A percentile compares a stretch with the other conserved stretches of the same genome.
These are phyloP conservation scores for Drosophila mayaguana DNA, from an alignment of 2,888 invertebrate species.

Conservation along the genomic window DNA sequence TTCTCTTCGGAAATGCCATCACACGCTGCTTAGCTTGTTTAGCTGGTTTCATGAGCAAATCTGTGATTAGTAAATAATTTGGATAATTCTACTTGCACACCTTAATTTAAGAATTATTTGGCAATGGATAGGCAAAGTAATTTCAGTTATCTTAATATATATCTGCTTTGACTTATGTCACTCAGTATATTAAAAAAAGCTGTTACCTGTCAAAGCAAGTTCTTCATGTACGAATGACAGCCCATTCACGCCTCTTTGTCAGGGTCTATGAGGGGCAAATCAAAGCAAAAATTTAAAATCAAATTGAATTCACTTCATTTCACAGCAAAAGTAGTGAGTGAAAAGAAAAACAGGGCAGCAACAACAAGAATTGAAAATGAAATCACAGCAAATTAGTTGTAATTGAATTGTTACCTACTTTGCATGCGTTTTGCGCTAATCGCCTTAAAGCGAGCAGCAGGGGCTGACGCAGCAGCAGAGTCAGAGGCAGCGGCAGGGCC, in stretches of 20 bases:
- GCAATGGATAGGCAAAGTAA: neutral
- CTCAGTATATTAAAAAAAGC: neutral
- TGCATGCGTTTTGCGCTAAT: constrained; percentile 54
- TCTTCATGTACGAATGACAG: neutral
- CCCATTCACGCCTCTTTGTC: neutral
- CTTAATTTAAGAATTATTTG: neutral
- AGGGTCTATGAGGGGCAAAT: neutral
- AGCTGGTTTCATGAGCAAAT: neutral
- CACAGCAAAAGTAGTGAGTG: constrained; percentile 26
- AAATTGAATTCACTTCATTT: constrained; percentile 58
- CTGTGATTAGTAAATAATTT: constrained; percentile 3
- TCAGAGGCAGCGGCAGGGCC: neutral
- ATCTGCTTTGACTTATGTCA: neutral
- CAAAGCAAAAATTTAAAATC: constrained; percentile 26
- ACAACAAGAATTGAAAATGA: constrained; percentile 47
- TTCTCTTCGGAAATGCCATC: constrained; percentile 8
- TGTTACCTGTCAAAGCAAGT: neutral
- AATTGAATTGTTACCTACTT: constrained; percentile 69
- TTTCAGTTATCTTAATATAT: neutral
- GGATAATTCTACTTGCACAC: neutral
- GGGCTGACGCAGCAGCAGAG: constrained; percentile 3
- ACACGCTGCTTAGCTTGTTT: constrained; percentile 3
- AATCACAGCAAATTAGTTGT: constrained; percentile 75
- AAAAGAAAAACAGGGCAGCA: constrained; percentile 1
- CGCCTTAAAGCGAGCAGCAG: constrained; percentile 55